A percentile compares a stretch with the other conserved stretches of the same genome.
Conservation (phyloP, 2,797 vertebrate genomes). For the Phalloptychus januarius region DNA sequence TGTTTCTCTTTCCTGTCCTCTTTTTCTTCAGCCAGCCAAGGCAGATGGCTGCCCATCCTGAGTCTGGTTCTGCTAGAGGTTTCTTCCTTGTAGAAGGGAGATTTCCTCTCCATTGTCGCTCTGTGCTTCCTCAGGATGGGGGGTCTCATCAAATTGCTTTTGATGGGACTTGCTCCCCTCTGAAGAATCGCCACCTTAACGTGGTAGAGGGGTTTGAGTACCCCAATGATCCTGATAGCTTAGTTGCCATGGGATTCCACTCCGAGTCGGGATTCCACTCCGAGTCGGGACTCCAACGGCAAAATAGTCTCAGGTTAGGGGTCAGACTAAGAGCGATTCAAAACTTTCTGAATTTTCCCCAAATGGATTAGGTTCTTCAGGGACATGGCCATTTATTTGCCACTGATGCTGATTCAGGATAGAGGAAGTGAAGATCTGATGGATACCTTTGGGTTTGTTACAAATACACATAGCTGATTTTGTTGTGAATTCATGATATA, state of each 20-base stretch:
- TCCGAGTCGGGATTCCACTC: too few relatives aligned
- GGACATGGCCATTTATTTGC: background rate
- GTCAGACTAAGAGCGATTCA: background rate
- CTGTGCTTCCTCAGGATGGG: background rate
- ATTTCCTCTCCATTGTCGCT: background rate
- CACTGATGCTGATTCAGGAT: background rate
- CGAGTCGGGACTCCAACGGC: too few relatives aligned
- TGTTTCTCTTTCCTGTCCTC: background rate
- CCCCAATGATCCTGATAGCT: too few relatives aligned
- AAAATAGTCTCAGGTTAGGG: too few relatives aligned
- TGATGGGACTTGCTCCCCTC: too few relatives aligned
- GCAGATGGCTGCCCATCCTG: background rate
- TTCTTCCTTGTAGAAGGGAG: background rate
- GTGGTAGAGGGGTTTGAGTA: too few relatives aligned
- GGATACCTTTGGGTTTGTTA: background rate
- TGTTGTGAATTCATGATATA: background rate
- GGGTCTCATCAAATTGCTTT: background rate
- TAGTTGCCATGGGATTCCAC: too few relatives aligned
- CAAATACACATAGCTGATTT: background rate
- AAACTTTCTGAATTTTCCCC: background rate
- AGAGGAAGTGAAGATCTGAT: background rate
- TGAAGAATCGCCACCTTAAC: too few relatives aligned
- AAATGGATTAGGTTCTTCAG: background rate
- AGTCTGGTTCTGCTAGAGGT: background rate
- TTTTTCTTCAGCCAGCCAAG: background rate